Percentiles rank a stretch among this genome's conserved stretches.
Conservation (phyloP, 1,140 invertebrate species). For the Proctacanthus coquilletti region DNA sequence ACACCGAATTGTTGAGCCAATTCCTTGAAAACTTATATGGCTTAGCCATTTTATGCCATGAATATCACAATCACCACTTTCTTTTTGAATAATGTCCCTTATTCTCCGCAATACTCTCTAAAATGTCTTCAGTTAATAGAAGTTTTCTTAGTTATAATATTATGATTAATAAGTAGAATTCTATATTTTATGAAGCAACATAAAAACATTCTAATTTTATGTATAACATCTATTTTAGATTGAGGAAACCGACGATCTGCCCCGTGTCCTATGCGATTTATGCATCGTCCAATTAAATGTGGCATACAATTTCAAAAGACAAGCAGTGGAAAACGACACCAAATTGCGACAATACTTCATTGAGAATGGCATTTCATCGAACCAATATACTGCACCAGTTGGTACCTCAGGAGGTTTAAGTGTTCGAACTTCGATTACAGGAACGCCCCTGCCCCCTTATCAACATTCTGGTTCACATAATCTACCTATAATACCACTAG, state of each 20-base stretch:
- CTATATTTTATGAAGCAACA: not conserved
- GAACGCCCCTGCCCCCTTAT: no score
- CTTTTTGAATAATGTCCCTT: conserved; percentile 1
- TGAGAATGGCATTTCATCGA: conserved; percentile 5
- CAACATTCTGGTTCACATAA: no score
- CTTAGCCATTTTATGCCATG: not conserved
- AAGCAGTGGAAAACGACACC: conserved; percentile 4
- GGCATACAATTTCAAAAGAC: conserved; percentile 4
- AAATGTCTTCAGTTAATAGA: not conserved
- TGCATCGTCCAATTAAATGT: conserved; percentile 7
- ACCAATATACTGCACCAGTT: no score
- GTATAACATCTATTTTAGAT: conserved; percentile 1
- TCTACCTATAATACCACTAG: no score
- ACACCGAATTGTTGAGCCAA: no score
- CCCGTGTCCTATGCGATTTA: conserved; percentile 4
- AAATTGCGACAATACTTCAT: conserved; percentile 6
- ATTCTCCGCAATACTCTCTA: not conserved
- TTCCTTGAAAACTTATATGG: no score
- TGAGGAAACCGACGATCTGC: conserved; percentile 4
- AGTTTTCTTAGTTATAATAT: not conserved
- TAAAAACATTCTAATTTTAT: not conserved
- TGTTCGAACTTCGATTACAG: no score
- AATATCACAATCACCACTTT: not conserved
- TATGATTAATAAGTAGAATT: not conserved
- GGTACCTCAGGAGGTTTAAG: no score